phyloP scores from a whole-genome alignment of 2,113 vertebrate genomes.

The Pelobates fuscus region DNA sequence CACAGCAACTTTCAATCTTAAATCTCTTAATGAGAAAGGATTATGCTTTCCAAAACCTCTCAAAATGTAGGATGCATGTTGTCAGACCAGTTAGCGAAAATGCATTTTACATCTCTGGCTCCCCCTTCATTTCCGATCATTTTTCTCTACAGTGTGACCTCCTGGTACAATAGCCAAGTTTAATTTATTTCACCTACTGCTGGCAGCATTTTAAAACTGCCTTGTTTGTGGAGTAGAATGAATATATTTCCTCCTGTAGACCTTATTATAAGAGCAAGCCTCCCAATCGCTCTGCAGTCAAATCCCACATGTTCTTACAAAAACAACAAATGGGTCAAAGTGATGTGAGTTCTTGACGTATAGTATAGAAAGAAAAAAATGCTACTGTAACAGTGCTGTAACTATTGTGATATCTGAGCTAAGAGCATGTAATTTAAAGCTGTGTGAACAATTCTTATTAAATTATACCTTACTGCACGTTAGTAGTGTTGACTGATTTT shows the following conservation, averaged over 20 bases:
- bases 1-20: neutral
- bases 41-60: slow-evolving; percentile 9
- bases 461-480: slow-evolving; percentile 44
- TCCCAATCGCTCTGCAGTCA: neutral
- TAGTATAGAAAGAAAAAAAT: slow-evolving; percentile 12
- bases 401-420: slow-evolving; percentile 32
- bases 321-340: slow-evolving; percentile 15
- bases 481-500: slow-evolving; percentile 30
- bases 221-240: slow-evolving; percentile 3
- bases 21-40: slow-evolving; percentile 32
- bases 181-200: slow-evolving; percentile 32
- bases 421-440: slow-evolving; percentile 43
- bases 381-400: neutral
- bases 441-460: slow-evolving; percentile 45
- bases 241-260: neutral
- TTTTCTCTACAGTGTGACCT: slow-evolving; percentile 17
- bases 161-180: slow-evolving; percentile 28
- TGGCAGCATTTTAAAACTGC: slow-evolving; percentile 11
- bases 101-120: slow-evolving; percentile 6
- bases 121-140: slow-evolving; percentile 19
- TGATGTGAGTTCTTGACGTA: slow-evolving; percentile 15
- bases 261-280: slow-evolving; percentile 27
- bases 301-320: slow-evolving; percentile 17
- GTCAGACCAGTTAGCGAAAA: slow-evolving; percentile 10
- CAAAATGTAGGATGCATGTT: neutral